Evolutionary conservation across 1,140 invertebrate genomes (phyloP).

Genomic region (Macrotrachela quadricornifera): DNA sequence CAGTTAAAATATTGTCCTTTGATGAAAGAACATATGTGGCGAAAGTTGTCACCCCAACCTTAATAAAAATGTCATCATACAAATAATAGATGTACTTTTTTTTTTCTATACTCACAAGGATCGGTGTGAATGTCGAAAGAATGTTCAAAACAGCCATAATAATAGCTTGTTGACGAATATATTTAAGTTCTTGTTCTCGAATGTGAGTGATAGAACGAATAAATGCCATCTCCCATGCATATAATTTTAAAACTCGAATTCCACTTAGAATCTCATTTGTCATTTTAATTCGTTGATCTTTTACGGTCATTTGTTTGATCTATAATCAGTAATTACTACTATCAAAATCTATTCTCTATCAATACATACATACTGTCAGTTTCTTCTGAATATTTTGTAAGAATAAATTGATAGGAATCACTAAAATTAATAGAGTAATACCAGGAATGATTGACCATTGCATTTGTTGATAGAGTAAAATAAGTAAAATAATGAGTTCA

Average conservation of each 20-base stretch:
- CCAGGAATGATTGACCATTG: no score
- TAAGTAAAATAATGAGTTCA: no score
- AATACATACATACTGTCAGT: no score
- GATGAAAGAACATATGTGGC: constrained; percentile 32
- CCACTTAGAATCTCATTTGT: constrained; percentile 84
- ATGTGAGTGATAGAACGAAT: background rate
- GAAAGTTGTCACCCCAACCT: constrained; percentile 15
- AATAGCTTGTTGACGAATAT: constrained; percentile 31
- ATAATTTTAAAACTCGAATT: constrained; percentile 47
- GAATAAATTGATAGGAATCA: no score
- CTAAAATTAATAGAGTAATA: no score
- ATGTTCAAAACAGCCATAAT: constrained; percentile 51
- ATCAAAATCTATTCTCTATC: no score
- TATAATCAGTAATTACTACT: no score
- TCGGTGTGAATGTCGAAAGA: constrained; percentile 81
- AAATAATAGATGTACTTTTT: no score
- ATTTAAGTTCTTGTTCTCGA: constrained; percentile 4
- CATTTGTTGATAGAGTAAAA: no score
- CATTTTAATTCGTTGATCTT: constrained; percentile 56
- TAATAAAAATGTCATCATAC: no score
- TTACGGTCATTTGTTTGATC: background rate
- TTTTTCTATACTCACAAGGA: constrained; percentile 37
- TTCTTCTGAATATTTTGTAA: no score
- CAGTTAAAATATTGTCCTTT: constrained; percentile 32
- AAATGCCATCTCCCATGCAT: constrained; percentile 6